Evolutionary conservation across 2,888 invertebrate species (phyloP).

Genomic region (Selenia dentaria): DNA sequence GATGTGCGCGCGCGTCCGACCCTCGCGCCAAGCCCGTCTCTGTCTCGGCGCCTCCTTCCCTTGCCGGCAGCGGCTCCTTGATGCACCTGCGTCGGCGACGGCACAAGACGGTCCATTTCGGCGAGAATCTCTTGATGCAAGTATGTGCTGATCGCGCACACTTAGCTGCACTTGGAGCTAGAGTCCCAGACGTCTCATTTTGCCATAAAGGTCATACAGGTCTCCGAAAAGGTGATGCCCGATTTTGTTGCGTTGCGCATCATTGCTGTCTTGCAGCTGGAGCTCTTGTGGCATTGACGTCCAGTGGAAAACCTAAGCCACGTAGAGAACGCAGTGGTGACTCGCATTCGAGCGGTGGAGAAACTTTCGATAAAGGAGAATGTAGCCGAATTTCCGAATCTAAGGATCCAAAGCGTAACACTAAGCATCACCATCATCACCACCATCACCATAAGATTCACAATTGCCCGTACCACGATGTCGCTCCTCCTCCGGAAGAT

Average conservation of each 20-base stretch:
- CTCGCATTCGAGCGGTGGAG: slow-evolving; percentile 79
- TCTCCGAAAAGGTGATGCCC: slow-evolving; percentile 67
- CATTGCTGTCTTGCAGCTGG: slow-evolving; percentile 79
- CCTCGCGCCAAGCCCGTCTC: slow-evolving; percentile 78
- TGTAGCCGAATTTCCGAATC: slow-evolving; percentile 49
- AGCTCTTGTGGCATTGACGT: slow-evolving; percentile 65
- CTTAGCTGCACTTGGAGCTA: slow-evolving; percentile 75
- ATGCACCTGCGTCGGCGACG: slow-evolving; percentile 88
- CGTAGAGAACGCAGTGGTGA: slow-evolving; percentile 73
- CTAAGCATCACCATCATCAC: slow-evolving; percentile 68
- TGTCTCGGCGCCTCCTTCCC: slow-evolving; percentile 84
- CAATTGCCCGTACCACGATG: slow-evolving; percentile 74
- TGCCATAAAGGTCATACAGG: slow-evolving; percentile 79
- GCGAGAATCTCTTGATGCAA: slow-evolving; percentile 89
- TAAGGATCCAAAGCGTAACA: slow-evolving; percentile 64
- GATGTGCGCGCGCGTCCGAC: slow-evolving; percentile 74
- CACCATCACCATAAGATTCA: slow-evolving; percentile 76
- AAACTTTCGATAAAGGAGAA: slow-evolving; percentile 70
- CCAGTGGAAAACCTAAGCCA: slow-evolving; percentile 65
- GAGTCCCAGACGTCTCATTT: slow-evolving; percentile 77
- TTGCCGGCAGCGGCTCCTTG: slow-evolving; percentile 74
- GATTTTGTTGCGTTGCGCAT: slow-evolving; percentile 79
- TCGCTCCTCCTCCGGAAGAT: slow-evolving; percentile 64
- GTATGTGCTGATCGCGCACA: slow-evolving; percentile 89
- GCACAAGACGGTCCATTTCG: slow-evolving; percentile 92